phyloP scores from a whole-genome alignment of 2,797 vertebrate genomes.

The Lithobates sylvaticus region DNA sequence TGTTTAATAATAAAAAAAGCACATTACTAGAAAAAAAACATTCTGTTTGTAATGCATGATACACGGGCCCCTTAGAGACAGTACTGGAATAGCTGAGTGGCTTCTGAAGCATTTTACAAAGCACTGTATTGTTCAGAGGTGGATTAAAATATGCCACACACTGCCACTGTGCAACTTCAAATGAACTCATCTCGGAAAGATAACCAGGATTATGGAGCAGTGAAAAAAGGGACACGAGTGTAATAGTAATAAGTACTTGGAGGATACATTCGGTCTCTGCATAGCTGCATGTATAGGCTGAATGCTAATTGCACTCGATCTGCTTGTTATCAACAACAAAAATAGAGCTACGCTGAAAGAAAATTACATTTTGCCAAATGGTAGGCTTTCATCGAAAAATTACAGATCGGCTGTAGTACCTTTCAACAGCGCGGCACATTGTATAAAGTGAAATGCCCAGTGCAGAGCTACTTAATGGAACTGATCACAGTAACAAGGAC shows the following conservation, averaged over 20 bases:
- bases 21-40: not conserved
- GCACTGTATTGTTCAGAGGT: slow-evolving; percentile 16
- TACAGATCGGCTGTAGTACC: slow-evolving; percentile 9
- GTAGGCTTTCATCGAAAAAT: slow-evolving; percentile 14
- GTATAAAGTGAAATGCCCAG: slow-evolving; percentile 12
- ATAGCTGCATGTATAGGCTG: slow-evolving; percentile 8
- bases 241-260: slow-evolving; percentile 33
- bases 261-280: slow-evolving; percentile 8
- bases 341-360: slow-evolving; percentile 18
- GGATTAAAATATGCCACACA: slow-evolving; percentile 41
- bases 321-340: slow-evolving; percentile 15
- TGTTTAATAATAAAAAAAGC: not conserved
- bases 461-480: slow-evolving; percentile 4
- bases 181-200: slow-evolving; percentile 41
- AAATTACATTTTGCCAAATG: slow-evolving; percentile 44
- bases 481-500: slow-evolving; percentile 18
- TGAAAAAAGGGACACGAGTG: slow-evolving; percentile 7
- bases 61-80: not conserved
- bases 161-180: slow-evolving; percentile 39
- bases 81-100: slow-evolving; percentile 5
- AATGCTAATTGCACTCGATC: slow-evolving; percentile 39
- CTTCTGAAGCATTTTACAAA: slow-evolving; percentile 11
- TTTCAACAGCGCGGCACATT: not conserved
- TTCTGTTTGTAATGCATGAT: not conserved
- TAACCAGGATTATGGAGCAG: slow-evolving; percentile 33